Evolutionary conservation across 1,140 invertebrate species (phyloP), one percentile per base, ranked within the genome.

Genomic region (Dermatophagoides farinae): DNA sequence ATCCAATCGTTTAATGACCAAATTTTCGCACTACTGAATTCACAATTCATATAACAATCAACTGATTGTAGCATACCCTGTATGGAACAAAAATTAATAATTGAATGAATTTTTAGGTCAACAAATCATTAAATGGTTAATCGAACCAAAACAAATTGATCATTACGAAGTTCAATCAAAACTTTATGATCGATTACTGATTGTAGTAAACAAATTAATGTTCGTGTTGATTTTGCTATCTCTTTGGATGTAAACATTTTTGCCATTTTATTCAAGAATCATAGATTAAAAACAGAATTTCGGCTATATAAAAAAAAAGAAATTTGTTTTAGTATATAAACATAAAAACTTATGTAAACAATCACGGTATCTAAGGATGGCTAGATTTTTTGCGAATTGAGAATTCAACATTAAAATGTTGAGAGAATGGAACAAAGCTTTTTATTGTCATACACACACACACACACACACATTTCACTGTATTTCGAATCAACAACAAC

Each of bases 41-140:
- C 61, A 23, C 40, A 20, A 49, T 62, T 62, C 61, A 62, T 62
- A 54, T 12, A 43, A 20, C 31, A 44, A 54, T 62, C 61, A 38
- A 62, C 58, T 12, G n/a, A 14, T 54, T 40, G n/a, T 12, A 62
- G 10, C 6, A 23, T 60, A 39, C 61, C 61, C 14, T 44, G 6
- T 22, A 57, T 31, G 23, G 23, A 38, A 41, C 23, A 38, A 44
- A 12, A 55, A 55, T 41, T 4, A 38, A 20, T 20, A 55, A 55
- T 55, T 40, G 23, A n/a, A n/a, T n/a, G n/a, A n/a, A n/a, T n/a
- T n/a, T n/a, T n/a, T n/a, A n/a, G n/a, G n/a, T n/a, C n/a, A n/a
- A n/a, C n/a, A n/a, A n/a, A n/a, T n/a, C n/a, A n/a, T n/a, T n/a
- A n/a, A n/a, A n/a, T n/a, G n/a, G n/a, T n/a, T n/a, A n/a, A n/a